Evolutionary conservation across 2,113 vertebrate species (phyloP).

Genomic region (Pseudopodoces humilis): DNA sequence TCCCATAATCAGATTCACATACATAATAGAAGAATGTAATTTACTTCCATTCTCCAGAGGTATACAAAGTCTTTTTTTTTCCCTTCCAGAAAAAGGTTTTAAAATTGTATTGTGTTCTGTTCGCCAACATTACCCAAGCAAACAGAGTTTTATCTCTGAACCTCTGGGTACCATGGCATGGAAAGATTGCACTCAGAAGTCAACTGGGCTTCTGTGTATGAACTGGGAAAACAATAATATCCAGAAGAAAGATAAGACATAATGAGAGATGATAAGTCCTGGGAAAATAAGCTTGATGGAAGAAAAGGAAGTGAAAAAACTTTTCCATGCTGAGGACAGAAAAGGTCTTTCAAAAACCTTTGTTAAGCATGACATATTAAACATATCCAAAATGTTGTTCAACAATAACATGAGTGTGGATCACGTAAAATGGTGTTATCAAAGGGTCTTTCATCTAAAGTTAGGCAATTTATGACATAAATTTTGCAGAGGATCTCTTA

Average conservation of each 20-base stretch:
- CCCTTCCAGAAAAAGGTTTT: background rate
- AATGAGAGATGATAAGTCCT: background rate
- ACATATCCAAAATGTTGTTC: background rate
- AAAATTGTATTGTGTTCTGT: background rate
- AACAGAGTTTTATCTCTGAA: background rate
- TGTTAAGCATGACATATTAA: background rate
- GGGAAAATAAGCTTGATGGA: background rate
- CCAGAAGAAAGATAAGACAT: conserved; percentile 33
- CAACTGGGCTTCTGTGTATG: background rate
- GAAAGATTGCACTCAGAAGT: background rate
- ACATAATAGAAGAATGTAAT: background rate
- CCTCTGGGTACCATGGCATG: background rate
- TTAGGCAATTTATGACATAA: background rate
- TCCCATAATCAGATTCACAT: conserved; percentile 3
- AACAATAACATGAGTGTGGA: background rate
- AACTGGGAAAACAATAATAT: conserved; percentile 8
- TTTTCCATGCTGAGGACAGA: background rate
- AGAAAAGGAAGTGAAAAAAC: conserved; percentile 13
- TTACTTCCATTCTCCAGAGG: background rate
- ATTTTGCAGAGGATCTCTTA: background rate
- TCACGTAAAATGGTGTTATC: background rate
- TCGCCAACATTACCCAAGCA: background rate
- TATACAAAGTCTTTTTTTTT: background rate
- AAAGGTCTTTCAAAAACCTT: conserved; percentile 18
- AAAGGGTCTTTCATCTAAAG: background rate